Percentiles rank a stretch among this genome's conserved stretches.
These are phyloP conservation scores for Prostheceraeus crozeri DNA, from an alignment of 2,888 invertebrate genomes.

Conservation along the genomic window DNA sequence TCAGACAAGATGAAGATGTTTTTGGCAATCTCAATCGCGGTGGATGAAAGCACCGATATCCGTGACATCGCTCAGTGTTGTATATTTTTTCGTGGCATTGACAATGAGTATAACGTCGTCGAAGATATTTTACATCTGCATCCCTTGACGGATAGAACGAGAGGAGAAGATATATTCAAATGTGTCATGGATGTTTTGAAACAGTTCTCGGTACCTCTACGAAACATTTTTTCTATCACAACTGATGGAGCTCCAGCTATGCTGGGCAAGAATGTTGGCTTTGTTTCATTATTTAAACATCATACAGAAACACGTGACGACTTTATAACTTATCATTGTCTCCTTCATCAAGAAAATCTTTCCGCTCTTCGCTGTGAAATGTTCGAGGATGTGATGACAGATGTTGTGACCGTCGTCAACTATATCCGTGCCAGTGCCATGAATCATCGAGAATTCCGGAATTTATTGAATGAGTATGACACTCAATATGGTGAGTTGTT, in stretches of 20 bases:
- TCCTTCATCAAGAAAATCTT: constrained; percentile 32
- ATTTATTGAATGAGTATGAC: constrained; percentile 13
- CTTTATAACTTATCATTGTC: constrained; percentile 32
- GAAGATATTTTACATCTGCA: constrained; percentile 29
- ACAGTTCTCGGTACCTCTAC: background rate
- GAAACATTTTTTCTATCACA: constrained; percentile 23
- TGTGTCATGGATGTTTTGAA: background rate
- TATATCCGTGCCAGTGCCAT: constrained; percentile 24
- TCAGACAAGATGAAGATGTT: background rate
- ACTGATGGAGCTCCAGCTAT: constrained; percentile 30
- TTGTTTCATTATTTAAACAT: constrained; percentile 27
- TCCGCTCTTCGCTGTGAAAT: constrained; percentile 15
- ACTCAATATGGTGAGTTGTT: constrained; percentile 27
- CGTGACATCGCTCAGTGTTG: constrained; percentile 21
- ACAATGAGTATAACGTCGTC: constrained; percentile 11
- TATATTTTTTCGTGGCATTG: constrained; percentile 10
- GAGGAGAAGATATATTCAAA: constrained; percentile 29
- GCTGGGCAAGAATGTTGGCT: constrained; percentile 16
- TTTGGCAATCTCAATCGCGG: background rate
- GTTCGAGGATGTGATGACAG: constrained; percentile 28
- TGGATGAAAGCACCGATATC: constrained; percentile 24
- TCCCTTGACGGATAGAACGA: constrained; percentile 24
- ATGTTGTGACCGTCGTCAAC: constrained; percentile 11
- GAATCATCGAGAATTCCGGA: constrained; percentile 30
- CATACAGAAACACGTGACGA: constrained; percentile 26